Evolutionary conservation across 2,797 vertebrate genomes (phyloP).

Genomic region (Danio jaintianensis): DNA sequence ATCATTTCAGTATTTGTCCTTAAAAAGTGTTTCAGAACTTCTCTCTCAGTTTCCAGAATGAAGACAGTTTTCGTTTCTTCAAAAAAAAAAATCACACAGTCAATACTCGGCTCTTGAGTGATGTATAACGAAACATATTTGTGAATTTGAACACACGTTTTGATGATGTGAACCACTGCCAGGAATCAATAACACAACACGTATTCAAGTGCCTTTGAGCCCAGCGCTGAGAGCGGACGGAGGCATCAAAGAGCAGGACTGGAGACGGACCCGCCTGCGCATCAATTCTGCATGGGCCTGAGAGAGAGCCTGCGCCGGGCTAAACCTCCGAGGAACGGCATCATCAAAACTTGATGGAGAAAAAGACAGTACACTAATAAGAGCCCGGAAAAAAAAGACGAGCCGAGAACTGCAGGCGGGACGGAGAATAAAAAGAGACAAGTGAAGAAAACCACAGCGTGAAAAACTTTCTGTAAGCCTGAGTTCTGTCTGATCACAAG

Average conservation of each 20-base stretch:
- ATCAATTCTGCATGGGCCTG: constrained; percentile 51
- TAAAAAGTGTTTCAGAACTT: not conserved
- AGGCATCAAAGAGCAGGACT: constrained; percentile 36
- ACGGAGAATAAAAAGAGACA: constrained; percentile 63
- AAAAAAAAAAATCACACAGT: not conserved
- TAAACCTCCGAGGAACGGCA: constrained; percentile 55
- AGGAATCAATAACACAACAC: constrained; percentile 32
- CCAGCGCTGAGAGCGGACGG: constrained; percentile 9
- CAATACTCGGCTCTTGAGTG: not conserved
- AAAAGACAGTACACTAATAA: constrained; percentile 67
- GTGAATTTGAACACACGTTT: constrained; percentile 12
- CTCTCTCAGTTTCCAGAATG: not conserved
- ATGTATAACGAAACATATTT: constrained; percentile 11
- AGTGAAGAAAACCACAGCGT: constrained; percentile 36
- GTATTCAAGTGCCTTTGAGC: constrained; percentile 17
- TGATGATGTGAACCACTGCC: constrained; percentile 27
- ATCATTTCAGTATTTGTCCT: no score
- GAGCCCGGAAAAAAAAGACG: constrained; percentile 48
- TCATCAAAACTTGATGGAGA: constrained; percentile 66
- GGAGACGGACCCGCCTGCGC: constrained; percentile 47
- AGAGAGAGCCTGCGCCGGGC: constrained; percentile 52
- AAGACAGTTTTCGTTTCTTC: constrained; percentile 5
- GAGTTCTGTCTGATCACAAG: constrained; percentile 72
- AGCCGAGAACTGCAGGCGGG: constrained; percentile 55
- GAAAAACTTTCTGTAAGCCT: constrained; percentile 66